Base-by-base conservation (phyloP, 2,888 invertebrate genomes). In the Thereva nobilitata region DNA sequence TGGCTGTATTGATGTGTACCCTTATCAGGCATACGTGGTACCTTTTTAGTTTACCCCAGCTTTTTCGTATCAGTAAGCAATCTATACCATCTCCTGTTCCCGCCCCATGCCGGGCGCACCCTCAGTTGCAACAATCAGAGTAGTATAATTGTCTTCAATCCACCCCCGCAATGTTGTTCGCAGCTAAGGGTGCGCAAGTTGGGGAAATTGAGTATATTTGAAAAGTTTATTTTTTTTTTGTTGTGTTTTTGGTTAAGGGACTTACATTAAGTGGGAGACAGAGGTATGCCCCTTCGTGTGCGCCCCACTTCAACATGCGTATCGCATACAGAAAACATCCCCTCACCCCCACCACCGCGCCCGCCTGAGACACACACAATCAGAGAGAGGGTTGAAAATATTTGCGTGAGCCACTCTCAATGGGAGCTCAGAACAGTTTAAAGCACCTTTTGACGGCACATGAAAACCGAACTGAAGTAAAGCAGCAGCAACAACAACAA, bases 21-120 rank as follows among this genome's bases (percentile, higher is more conserved):
- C 50, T 49, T 61, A 61, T 49, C 47, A 61, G 40, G 61, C 49
- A 61, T 50, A 61, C 61, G 40, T 38, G 49, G 40, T 49, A 47
- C 23, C 40, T 42, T 23, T 23, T 38, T 37, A 5, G 53, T 10
- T 40, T 38, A 37, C 53, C 61, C 55, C 42, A 23, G 9, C 42
- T 12, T 57, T 57, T 57, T 57, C n/a, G 57, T 45, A 57, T 57
- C 57, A 45, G 57, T 57, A 57, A 57, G 45, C 45, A 57, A 57
- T 57, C 45, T 41, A 10, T 50, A 12, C 38, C 61, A 38, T 35
- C 23, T 38, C 37, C 61, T 5, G 10, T 23, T 47, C 61, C 7
- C 47, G n/a, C 49, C 40, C 49, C 40, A 40, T 34, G 40, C n/a
- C 41, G 50, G 40, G 41, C 41, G 50, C 40, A 12, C 12, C 40